Percentiles rank a stretch among this genome's conserved stretches.
Evolutionary conservation across 2,797 vertebrate species (phyloP).

Genomic region (Bovichtus diacanthus): DNA sequence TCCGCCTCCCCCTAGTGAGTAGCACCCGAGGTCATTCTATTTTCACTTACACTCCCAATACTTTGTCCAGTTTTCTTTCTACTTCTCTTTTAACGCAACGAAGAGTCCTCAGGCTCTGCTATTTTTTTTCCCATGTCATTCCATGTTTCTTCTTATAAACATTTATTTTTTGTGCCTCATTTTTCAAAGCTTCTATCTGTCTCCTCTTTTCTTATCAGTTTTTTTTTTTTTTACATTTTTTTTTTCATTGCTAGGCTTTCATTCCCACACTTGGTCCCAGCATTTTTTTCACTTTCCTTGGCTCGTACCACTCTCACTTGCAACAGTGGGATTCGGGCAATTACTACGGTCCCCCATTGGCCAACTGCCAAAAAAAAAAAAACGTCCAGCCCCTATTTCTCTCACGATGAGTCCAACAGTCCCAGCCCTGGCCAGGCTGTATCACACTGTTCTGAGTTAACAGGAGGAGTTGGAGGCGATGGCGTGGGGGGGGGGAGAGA

Average conservation of each 20-base stretch:
- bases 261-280: slow-evolving; percentile 53
- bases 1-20: slow-evolving; percentile 76
- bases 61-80: slow-evolving; percentile 39
- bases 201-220: slow-evolving; percentile 3
- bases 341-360: slow-evolving; percentile 77
- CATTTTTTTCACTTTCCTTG: slow-evolving; percentile 64
- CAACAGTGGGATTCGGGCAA: slow-evolving; percentile 78
- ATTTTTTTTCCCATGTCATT: slow-evolving; percentile 15
- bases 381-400: slow-evolving; percentile 67
- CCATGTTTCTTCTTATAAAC: slow-evolving; percentile 15
- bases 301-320: slow-evolving; percentile 60
- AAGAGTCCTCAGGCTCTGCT: slow-evolving; percentile 17
- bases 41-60: slow-evolving; percentile 48
- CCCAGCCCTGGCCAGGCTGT: slow-evolving; percentile 41
- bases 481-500: slow-evolving; percentile 13
- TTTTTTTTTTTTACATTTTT: not conserved
- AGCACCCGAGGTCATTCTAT: slow-evolving; percentile 60
- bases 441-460: slow-evolving; percentile 58
- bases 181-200: slow-evolving; percentile 21
- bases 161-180: slow-evolving; percentile 25
- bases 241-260: slow-evolving; percentile 37
- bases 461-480: slow-evolving; percentile 47
- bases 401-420: slow-evolving; percentile 46
- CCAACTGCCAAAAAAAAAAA: slow-evolving; percentile 61
- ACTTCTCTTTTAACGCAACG: slow-evolving; percentile 40